Evolutionary conservation across 2,888 invertebrate species (phyloP).

Genomic region (Brachypalpus laphriformis): DNA sequence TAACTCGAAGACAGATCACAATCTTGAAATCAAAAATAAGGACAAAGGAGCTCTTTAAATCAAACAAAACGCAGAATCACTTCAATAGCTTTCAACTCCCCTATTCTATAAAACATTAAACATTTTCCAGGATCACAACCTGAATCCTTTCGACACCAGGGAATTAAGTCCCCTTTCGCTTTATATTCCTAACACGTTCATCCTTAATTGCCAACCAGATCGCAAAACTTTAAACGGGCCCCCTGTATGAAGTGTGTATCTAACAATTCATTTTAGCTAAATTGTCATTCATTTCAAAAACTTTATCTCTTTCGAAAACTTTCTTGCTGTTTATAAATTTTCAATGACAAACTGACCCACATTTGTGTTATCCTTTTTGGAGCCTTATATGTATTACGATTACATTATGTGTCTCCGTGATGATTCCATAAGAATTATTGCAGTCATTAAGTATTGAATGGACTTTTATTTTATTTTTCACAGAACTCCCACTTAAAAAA

Average conservation of each 20-base stretch:
- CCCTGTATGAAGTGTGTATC: background rate
- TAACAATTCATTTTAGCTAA: background rate
- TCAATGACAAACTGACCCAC: constrained; percentile 65
- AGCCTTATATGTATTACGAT: constrained; percentile 25
- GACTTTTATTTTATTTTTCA: constrained; percentile 27
- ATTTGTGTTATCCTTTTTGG: constrained; percentile 63
- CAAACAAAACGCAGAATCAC: background rate
- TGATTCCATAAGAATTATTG: constrained; percentile 55
- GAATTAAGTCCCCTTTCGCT: background rate
- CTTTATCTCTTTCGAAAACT: background rate
- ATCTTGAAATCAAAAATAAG: background rate
- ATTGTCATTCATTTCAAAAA: background rate
- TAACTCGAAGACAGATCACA: background rate
- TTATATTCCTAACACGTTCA: background rate
- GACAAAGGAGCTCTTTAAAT: background rate
- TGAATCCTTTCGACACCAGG: constrained; percentile 1
- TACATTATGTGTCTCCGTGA: constrained; percentile 55
- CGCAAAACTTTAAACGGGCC: background rate
- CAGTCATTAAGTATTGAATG: constrained; percentile 49
- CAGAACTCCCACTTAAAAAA: constrained; percentile 28
- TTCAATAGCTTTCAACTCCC: constrained; percentile 3
- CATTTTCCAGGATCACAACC: constrained; percentile 22
- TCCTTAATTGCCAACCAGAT: background rate
- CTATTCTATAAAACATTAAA: constrained; percentile 31
- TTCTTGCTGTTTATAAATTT: constrained; percentile 24